Evolutionary conservation across 2,797 vertebrate genomes (phyloP), one percentile per base, ranked within the genome.

Genomic region (Semaprochilodus insignis): DNA sequence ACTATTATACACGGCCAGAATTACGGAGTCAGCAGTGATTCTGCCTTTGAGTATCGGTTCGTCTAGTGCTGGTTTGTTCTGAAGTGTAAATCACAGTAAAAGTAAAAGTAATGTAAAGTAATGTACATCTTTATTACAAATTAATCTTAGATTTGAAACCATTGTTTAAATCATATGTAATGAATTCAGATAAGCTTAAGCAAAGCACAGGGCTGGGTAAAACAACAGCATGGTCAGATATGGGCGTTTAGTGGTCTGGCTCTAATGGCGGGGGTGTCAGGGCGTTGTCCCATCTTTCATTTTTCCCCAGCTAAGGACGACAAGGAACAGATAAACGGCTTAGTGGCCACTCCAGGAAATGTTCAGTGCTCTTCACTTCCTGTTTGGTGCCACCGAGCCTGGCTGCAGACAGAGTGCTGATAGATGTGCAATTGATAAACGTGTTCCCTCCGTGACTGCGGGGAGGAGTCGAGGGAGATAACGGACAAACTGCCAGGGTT

Each of bases 371-470:
- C 82, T 66, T 51, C 16, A 87, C 85, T 94, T 94, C 93, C 93
- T 94, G 93, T 91, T 83, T 90, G 93, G 92, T 92, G 90, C 92
- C 93, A 91, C 82, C 79, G 81, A 91, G 87, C 84, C 87, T 77
- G 76, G 83, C 81, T 80, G 79, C 76, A 89, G 85, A 81, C 89
- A 74, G 88, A 87, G 82, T 84, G 83, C 88, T 88, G 87, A 89
- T 88, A 85, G 93, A 93, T 92, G 84, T 76, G 71, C 72, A 78
- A 75, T 52, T 78, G 88, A 90, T 90, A 87, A 87, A 78, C 70
- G 25, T 40, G 36, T 55, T 77, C 67, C 75, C 62, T 80, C 79
- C 52, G 66, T 84, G 70, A 85, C 85, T 63, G 55, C 57, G 74
- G 81, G 86, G 84, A 88, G 84, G 82, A 77, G 81, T 78, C 76